Evolutionary conservation across 2,888 invertebrate species (phyloP), one percentile per base, ranked within the genome.

Genomic region (Lypha dubia): DNA sequence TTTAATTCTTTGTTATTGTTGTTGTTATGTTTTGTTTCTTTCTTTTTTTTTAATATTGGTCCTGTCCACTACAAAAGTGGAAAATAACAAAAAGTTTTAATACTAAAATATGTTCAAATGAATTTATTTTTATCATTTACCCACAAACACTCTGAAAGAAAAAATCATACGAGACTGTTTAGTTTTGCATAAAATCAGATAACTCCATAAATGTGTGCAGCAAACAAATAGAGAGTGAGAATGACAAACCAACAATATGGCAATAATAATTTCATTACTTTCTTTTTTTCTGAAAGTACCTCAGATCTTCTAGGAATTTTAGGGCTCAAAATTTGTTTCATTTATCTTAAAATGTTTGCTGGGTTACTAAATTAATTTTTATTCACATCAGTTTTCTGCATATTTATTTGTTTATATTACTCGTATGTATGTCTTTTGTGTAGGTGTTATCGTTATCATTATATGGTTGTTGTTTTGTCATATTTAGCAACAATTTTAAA

Each of bases 401-500:
- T n/a, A n/a, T n/a, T n/a, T n/a, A n/a, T n/a, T n/a, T n/a, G n/a
- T n/a, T n/a, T n/a, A n/a, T n/a, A n/a, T n/a, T n/a, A n/a, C n/a
- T n/a, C 17, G n/a, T 28, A 5, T 51, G 20, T 74, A 2, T 49
- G 7, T 67, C 53, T n/a, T n/a, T n/a, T n/a, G n/a, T n/a, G n/a
- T n/a, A n/a, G 35, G 60, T 68, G 60, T 68, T 76, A 49, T 77
- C 68, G 60, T 24, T 44, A 58, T 7, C 24, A 24, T 44, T 20
- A 46, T 15, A 46, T n/a, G n/a, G n/a, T 53, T n/a, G 20, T 6
- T 35, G 46, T 49, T 67, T 41, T 74, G 20, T 65, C 35, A 51
- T 58, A 67, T 73, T 63, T 79, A 53, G 67, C 38, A 51, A n/a
- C n/a, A 35, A 46, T 62, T 65, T 62, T 41, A 79, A 83, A 74